Evolutionary conservation across 2,797 vertebrate species (phyloP).

Genomic region (Macroramphosus scolopax): DNA sequence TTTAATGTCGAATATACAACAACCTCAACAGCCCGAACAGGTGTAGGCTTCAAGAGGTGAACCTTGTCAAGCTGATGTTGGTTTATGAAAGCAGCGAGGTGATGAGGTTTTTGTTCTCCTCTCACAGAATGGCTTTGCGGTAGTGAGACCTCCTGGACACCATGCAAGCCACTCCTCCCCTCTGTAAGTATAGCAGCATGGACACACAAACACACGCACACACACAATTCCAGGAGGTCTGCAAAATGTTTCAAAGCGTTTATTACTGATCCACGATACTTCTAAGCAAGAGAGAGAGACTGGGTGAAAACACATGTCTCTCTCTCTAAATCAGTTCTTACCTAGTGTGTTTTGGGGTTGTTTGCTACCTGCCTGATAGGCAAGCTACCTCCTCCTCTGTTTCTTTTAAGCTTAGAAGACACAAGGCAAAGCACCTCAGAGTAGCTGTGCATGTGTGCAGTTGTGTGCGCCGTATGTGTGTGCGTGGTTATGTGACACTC

Average conservation of each 20-base stretch:
- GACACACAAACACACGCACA: slow-evolving; percentile 23
- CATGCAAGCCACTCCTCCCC: slow-evolving; percentile 85
- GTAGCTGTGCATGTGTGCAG: neutral
- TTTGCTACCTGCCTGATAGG: slow-evolving; percentile 49
- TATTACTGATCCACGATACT: slow-evolving; percentile 57
- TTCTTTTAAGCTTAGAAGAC: slow-evolving; percentile 42
- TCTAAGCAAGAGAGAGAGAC: too few relatives aligned
- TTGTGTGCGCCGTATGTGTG: slow-evolving; percentile 8
- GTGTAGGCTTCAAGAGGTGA: neutral
- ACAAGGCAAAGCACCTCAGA: slow-evolving; percentile 39
- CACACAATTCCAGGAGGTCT: slow-evolving; percentile 52
- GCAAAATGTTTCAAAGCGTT: slow-evolving; percentile 55
- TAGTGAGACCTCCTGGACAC: slow-evolving; percentile 90
- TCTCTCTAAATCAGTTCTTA: too few relatives aligned
- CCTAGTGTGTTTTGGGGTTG: slow-evolving; percentile 5
- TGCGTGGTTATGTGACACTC: slow-evolving; percentile 33
- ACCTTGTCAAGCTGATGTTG: slow-evolving; percentile 3
- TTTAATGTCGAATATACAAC: neutral
- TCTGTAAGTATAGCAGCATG: slow-evolving; percentile 76
- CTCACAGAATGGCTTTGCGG: slow-evolving; percentile 90
- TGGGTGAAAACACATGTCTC: too few relatives aligned
- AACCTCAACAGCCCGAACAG: neutral
- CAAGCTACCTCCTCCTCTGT: slow-evolving; percentile 40
- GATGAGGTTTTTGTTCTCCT: slow-evolving; percentile 37
- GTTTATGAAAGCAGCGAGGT: slow-evolving; percentile 24